These are phyloP conservation scores for Dasypogon diadema DNA, from an alignment of 2,888 invertebrate genomes.

Conservation along the genomic window DNA sequence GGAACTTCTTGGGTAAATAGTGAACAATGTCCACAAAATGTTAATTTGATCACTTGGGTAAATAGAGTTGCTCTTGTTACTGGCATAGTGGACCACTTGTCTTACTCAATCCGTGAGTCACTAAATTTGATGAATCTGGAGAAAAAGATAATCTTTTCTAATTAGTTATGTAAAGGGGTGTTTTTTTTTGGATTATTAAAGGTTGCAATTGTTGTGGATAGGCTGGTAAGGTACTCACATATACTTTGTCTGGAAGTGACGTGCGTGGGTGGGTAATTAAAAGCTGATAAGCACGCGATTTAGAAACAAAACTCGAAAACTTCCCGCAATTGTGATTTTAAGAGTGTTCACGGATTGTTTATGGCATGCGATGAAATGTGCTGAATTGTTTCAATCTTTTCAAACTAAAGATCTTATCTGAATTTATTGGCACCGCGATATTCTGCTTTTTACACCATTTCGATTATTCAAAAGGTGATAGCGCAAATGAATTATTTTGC, in stretches of 20 bases:
- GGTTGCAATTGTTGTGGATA: background rate
- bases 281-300: background rate
- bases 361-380: background rate
- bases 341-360: background rate
- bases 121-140: background rate
- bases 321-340: background rate
- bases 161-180: slow-evolving; percentile 33
- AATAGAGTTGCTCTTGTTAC: slow-evolving; percentile 42
- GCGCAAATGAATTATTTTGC: background rate
- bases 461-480: background rate
- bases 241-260: background rate
- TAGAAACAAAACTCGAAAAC: background rate
- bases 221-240: background rate
- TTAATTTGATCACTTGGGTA: slow-evolving; percentile 20
- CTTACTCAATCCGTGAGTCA: slow-evolving; percentile 24
- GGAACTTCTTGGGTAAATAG: slow-evolving; percentile 22
- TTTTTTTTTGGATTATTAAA: background rate
- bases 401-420: background rate
- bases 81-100: slow-evolving; percentile 41
- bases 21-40: slow-evolving; percentile 30
- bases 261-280: too few relatives aligned
- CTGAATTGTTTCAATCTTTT: background rate
- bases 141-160: slow-evolving; percentile 12
- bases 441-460: background rate
- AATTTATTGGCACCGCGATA: background rate